Evolutionary conservation across 2,113 vertebrate species (phyloP).

Genomic region (Perca schrenkii): DNA sequence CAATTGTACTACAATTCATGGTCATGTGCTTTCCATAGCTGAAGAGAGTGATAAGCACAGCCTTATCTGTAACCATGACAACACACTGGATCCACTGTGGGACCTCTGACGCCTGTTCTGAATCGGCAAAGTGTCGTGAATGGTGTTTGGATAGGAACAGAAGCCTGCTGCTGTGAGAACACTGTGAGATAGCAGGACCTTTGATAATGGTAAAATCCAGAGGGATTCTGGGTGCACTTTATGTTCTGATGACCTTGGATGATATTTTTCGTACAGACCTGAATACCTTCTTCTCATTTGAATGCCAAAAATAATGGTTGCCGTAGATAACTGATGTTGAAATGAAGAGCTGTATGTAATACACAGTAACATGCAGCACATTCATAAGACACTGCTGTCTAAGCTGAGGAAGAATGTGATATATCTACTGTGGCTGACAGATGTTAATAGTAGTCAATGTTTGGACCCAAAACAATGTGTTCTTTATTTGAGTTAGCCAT

Average conservation of each 20-base stretch:
- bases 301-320: slow-evolving; percentile 17
- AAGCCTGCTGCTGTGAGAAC: slow-evolving; percentile 48
- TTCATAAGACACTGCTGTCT: neutral
- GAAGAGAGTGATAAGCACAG: slow-evolving; percentile 54
- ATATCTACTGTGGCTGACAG: neutral
- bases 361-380: neutral
- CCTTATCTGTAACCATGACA: slow-evolving; percentile 73
- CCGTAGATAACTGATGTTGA: neutral
- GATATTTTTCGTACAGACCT: neutral
- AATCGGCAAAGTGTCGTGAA: slow-evolving; percentile 53
- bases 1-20: slow-evolving; percentile 35
- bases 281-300: neutral
- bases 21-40: slow-evolving; percentile 62
- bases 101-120: slow-evolving; percentile 55
- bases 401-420: slow-evolving; percentile 9
- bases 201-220: slow-evolving; percentile 44
- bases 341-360: neutral
- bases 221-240: slow-evolving; percentile 30
- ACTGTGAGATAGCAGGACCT: slow-evolving; percentile 52
- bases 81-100: slow-evolving; percentile 43
- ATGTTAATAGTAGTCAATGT: slow-evolving; percentile 37
- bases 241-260: slow-evolving; percentile 42
- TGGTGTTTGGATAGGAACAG: slow-evolving; percentile 58
- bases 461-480: slow-evolving; percentile 57
- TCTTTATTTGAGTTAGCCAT: slow-evolving; percentile 56